phyloP scores from a whole-genome alignment of 2,797 vertebrate genomes.

The Heliangelus exortis region DNA sequence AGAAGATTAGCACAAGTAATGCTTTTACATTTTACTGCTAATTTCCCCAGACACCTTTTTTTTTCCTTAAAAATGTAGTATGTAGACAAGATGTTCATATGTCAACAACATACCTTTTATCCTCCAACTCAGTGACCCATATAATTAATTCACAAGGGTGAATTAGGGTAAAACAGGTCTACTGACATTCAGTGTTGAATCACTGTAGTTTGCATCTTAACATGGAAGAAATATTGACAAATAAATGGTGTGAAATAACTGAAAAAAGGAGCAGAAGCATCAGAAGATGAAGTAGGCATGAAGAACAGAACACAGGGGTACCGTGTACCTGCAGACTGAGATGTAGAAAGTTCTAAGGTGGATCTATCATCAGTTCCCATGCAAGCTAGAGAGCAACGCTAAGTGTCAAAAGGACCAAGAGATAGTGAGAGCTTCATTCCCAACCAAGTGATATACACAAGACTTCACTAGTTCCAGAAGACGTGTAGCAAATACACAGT shows the following conservation, averaged over 20 bases:
- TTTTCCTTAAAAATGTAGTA: background rate
- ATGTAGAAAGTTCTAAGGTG: background rate
- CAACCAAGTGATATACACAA: background rate
- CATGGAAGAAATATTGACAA: background rate
- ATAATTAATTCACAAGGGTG: background rate
- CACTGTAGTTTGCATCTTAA: background rate
- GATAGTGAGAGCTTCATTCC: background rate
- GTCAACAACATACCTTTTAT: background rate
- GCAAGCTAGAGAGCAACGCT: background rate
- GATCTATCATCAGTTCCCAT: background rate
- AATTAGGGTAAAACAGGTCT: background rate
- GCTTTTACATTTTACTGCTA: background rate
- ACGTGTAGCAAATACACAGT: background rate
- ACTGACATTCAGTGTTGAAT: background rate
- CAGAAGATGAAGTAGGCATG: background rate
- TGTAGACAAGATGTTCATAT: background rate
- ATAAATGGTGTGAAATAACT: background rate
- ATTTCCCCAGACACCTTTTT: background rate
- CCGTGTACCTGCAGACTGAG: background rate
- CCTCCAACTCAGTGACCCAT: background rate
- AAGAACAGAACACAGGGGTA: background rate
- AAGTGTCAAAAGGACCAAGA: rapidly evolving
- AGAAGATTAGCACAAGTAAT: background rate
- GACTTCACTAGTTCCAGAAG: background rate
- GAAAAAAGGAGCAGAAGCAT: background rate